phyloP scores from a whole-genome alignment of 2,888 invertebrate species.

The Cosmopolites sordidus region DNA sequence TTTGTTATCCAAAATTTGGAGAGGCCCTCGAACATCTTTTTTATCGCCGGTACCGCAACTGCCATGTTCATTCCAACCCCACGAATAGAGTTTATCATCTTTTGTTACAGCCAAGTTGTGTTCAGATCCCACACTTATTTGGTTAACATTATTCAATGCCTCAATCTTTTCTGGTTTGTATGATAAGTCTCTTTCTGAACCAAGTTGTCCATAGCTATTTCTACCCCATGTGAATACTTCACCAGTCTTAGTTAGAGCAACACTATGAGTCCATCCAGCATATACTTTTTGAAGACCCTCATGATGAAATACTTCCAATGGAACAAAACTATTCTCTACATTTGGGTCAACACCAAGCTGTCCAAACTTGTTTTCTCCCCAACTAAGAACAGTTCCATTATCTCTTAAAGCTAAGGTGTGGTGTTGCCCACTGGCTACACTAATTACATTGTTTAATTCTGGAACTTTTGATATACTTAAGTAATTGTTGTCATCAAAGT shows the following conservation, averaged over 20 bases:
- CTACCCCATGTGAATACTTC: constrained; percentile 73
- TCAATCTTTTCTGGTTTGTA: constrained; percentile 51
- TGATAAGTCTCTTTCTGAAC: constrained; percentile 49
- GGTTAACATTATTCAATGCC: constrained; percentile 51
- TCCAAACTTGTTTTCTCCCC: constrained; percentile 83
- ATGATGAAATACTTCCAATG: constrained; percentile 56
- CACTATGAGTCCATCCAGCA: constrained; percentile 78
- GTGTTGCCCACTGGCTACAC: constrained; percentile 76
- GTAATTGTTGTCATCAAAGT: constrained; percentile 47
- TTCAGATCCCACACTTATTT: constrained; percentile 71
- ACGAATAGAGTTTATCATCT: constrained; percentile 64
- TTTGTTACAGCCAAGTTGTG: constrained; percentile 68
- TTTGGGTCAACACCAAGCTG: constrained; percentile 63
- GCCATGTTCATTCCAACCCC: constrained; percentile 92
- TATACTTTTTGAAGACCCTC: constrained; percentile 56
- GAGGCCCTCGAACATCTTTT: constrained; percentile 49
- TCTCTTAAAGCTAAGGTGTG: constrained; percentile 62
- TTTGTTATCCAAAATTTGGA: constrained; percentile 42
- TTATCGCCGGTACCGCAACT: constrained; percentile 69
- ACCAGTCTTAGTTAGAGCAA: constrained; percentile 59
- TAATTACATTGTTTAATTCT: constrained; percentile 54
- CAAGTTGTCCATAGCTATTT: constrained; percentile 77
- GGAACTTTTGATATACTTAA: constrained; percentile 53
- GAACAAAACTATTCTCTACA: constrained; percentile 52
- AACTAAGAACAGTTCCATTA: constrained; percentile 61